Evolutionary conservation across 2,113 vertebrate species (phyloP).

Genomic region (Nesoenas mayeri): DNA sequence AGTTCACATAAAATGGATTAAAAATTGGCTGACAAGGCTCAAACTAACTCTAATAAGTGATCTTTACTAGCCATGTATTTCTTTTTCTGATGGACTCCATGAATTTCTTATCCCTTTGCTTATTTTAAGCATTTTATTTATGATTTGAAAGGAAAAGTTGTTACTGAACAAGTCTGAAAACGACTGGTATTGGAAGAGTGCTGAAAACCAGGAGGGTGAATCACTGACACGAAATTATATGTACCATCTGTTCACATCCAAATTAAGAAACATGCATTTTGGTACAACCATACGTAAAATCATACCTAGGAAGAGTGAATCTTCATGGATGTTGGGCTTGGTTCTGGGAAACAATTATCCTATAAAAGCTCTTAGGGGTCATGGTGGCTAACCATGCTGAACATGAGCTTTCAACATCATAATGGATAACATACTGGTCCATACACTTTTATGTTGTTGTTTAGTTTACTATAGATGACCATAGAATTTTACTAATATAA

Average conservation of each 20-base stretch:
- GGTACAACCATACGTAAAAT: background rate
- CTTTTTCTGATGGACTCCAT: background rate
- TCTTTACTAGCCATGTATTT: background rate
- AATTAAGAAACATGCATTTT: background rate
- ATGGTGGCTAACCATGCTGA: background rate
- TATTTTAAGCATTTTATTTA: background rate
- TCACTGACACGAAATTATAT: background rate
- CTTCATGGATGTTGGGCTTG: accelerated
- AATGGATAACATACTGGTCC: background rate
- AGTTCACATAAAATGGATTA: background rate
- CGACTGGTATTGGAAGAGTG: background rate
- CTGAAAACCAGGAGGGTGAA: background rate
- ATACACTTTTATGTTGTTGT: background rate
- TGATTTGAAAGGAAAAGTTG: background rate
- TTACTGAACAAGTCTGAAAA: background rate
- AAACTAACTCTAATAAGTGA: background rate
- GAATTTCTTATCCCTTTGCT: background rate
- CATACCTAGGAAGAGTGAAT: background rate
- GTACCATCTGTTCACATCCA: background rate
- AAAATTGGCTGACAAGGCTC: background rate
- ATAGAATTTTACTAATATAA: background rate
- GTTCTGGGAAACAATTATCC: background rate
- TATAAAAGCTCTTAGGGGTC: background rate
- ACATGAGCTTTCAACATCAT: background rate
- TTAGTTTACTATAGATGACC: background rate